Base-by-base conservation (phyloP, 2,888 invertebrate genomes). In the Notodonta dromedarius region DNA sequence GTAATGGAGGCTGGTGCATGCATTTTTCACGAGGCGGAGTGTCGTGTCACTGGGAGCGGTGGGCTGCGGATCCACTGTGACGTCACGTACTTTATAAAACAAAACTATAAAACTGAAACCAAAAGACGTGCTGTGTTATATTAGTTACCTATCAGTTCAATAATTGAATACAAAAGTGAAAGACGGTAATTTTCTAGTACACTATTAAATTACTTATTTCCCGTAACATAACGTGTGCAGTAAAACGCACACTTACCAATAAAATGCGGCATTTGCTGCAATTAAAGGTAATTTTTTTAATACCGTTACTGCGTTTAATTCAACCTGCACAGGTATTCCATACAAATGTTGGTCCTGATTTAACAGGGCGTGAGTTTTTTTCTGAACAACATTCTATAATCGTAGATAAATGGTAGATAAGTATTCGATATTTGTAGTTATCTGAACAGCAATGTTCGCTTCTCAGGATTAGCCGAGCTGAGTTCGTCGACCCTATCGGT, bases 21-120 rank as follows among this genome's bases (percentile, higher is more conserved):
- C 79, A 81, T 84, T 83, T 84, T 82, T 83, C 79, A 82, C 74
- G 66, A 66, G 62, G 66, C 64, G 70, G 69, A 69, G 74, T 76
- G 70, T 73, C 69, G 66, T 79, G 77, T 80, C 77, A 76, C 70
- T 71, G 71, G 60, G 62, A 63, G 71, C 63, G 60, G 64, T 75
- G 67, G 73, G 62, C 72, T 78, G 74, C 64, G 67, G 58, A 60
- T 44, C 62, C 63, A 60, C 60, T 59, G 65, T 69, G 69, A 74
- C 77, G 79, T 79, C 78, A 77, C 78, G 76, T 24, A 24, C 24
- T 24, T 24, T 24, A 24, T 24, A 24, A 24, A 24, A 24, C 24
- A 24, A 72, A 72, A 55, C 39, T 14, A 40, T 40, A 14, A 59
- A 55, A 48, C 24, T 50, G 14, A 62, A 66, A 68, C 59, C 61